A percentile compares a stretch with the other conserved stretches of the same genome.
Evolutionary conservation across 2,113 vertebrate species (phyloP).

Genomic region (Charadrius vociferus): DNA sequence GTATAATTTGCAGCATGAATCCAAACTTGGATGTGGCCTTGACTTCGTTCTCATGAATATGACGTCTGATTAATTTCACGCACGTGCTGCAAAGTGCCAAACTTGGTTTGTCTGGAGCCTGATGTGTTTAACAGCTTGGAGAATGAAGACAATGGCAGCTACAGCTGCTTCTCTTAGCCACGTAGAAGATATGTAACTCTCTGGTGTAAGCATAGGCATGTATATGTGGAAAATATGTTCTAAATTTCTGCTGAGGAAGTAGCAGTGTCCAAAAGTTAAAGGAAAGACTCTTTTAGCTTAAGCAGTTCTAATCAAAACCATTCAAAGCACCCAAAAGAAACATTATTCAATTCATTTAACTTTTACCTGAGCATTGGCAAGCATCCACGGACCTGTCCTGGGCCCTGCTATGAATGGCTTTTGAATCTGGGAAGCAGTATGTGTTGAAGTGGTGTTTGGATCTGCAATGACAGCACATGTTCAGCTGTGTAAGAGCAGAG

Average conservation of each 20-base stretch:
- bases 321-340: neutral
- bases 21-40: neutral
- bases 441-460: neutral
- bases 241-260: neutral
- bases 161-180: neutral
- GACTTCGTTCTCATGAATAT: neutral
- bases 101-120: neutral
- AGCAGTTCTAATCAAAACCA: neutral
- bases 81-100: neutral
- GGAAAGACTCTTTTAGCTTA: neutral
- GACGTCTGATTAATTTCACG: neutral
- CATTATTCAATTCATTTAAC: neutral
- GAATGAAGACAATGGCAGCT: neutral
- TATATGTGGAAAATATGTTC: neutral
- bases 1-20: neutral
- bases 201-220: neutral
- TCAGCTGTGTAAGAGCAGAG: neutral
- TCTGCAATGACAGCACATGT: neutral
- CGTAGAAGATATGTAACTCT: neutral
- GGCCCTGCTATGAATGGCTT: neutral
- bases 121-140: constrained; percentile 3
- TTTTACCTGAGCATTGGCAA: neutral
- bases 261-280: neutral
- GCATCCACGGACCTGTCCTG: neutral
- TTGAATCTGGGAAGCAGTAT: neutral